A percentile compares a stretch with the other conserved stretches of the same genome.
Conservation (phyloP, 2,888 invertebrate species). For the Ophion costatus region DNA sequence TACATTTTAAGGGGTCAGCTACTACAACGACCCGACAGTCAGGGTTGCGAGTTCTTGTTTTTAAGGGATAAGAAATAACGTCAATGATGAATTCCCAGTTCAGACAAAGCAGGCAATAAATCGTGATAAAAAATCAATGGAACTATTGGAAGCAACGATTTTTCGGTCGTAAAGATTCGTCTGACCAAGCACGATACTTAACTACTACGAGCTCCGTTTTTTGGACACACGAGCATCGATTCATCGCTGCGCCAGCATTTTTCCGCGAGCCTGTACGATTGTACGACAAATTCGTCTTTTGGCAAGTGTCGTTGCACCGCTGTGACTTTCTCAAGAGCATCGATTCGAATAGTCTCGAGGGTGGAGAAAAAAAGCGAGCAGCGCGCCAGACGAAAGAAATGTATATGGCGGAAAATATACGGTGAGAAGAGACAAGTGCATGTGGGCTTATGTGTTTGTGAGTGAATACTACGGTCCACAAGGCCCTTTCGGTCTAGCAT, state of each 20-base stretch:
- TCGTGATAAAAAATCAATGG: constrained; percentile 36
- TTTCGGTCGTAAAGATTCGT: constrained; percentile 44
- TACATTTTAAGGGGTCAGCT: too few species aligned
- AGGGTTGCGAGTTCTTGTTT: too few species aligned
- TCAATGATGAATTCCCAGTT: constrained; percentile 24
- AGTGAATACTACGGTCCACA: constrained; percentile 18
- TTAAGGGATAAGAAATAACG: too few species aligned
- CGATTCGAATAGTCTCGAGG: constrained; percentile 45
- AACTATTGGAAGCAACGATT: constrained; percentile 26
- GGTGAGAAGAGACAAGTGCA: constrained; percentile 44
- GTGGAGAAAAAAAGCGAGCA: constrained; percentile 13
- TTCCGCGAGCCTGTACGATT: constrained; percentile 9
- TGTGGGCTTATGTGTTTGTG: constrained; percentile 21
- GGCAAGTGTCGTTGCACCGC: constrained; percentile 54
- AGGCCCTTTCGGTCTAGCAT: constrained; percentile 33
- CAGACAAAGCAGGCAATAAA: constrained; percentile 29
- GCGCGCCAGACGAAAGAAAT: constrained; percentile 43
- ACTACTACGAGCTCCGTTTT: constrained; percentile 31
- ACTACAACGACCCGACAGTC: too few species aligned
- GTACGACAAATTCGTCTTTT: constrained; percentile 34
- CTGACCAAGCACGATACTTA: constrained; percentile 49
- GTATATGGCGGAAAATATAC: constrained; percentile 48
- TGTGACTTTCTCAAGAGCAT: constrained; percentile 43
- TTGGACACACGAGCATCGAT: constrained; percentile 44
- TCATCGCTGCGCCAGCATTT: constrained; percentile 61